These are phyloP conservation scores for Apis florea DNA, from an alignment of 1,140 invertebrate genomes.

Conservation along the genomic window DNA sequence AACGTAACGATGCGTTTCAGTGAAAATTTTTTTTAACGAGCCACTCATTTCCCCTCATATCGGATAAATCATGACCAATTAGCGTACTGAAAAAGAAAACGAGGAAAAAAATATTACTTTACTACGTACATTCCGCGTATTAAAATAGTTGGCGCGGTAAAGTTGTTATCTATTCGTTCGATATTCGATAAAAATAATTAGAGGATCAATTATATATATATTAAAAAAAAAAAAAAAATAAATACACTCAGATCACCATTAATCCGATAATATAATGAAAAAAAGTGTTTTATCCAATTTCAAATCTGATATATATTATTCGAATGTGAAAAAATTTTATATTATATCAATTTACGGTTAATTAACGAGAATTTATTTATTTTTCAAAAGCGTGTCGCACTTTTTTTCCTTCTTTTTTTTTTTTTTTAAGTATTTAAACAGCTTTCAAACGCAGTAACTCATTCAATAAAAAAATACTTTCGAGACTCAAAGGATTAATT, in stretches of 20 bases:
- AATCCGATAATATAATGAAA: neutral
- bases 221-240: too few species aligned
- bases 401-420: too few species aligned
- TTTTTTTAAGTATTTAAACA: too few species aligned
- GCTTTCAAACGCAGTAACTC: too few species aligned
- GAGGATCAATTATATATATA: neutral
- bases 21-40: conserved; percentile 6
- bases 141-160: neutral
- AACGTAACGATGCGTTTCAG: neutral
- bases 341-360: neutral
- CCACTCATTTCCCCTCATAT: neutral
- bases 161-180: neutral
- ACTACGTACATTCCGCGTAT: neutral
- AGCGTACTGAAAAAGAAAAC: neutral
- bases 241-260: neutral
- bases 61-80: conserved; percentile 3
- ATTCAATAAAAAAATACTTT: too few species aligned
- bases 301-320: neutral
- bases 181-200: conserved; percentile 9
- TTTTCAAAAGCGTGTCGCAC: too few species aligned
- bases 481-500: too few species aligned
- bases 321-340: neutral
- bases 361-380: neutral
- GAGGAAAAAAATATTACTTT: neutral
- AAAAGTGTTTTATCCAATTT: too few species aligned